A percentile compares a stretch with the other conserved stretches of the same genome.
These are phyloP conservation scores for Tupaia tana DNA, from an alignment of 2,113 vertebrate genomes.

Conservation along the genomic window DNA sequence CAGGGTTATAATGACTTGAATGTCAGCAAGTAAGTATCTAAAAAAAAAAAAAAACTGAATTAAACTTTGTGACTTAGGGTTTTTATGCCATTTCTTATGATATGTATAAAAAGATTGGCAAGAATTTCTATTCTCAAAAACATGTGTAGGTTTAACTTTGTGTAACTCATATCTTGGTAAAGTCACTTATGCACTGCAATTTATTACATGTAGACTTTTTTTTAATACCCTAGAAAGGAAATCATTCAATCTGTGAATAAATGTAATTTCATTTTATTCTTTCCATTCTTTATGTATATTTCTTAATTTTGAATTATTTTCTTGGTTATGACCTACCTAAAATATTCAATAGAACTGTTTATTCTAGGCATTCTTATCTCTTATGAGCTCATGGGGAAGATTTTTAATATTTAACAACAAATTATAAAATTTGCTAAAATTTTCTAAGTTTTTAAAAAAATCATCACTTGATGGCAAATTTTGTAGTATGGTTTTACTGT, in stretches of 20 bases:
- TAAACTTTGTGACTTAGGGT: not conserved
- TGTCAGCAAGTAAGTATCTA: slow-evolving; percentile 17
- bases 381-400: not conserved
- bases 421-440: not conserved
- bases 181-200: not conserved
- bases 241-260: not conserved
- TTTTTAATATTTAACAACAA: not conserved
- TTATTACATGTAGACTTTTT: not conserved
- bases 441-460: not conserved
- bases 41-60: slow-evolving; percentile 8
- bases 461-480: not conserved
- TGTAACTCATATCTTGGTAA: not conserved
- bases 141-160: not conserved
- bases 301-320: not conserved
- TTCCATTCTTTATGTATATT: not conserved
- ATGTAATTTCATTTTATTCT: not conserved
- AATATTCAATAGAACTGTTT: not conserved
- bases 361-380: not conserved
- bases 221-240: not conserved
- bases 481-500: slow-evolving; percentile 1
- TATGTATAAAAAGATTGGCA: not conserved
- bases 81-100: slow-evolving; percentile 25
- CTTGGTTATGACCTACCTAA: not conserved
- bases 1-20: not conserved
- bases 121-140: slow-evolving; percentile 10